Evolutionary conservation across 2,888 invertebrate genomes (phyloP).

Genomic region (Didymodactylos carnosus): DNA sequence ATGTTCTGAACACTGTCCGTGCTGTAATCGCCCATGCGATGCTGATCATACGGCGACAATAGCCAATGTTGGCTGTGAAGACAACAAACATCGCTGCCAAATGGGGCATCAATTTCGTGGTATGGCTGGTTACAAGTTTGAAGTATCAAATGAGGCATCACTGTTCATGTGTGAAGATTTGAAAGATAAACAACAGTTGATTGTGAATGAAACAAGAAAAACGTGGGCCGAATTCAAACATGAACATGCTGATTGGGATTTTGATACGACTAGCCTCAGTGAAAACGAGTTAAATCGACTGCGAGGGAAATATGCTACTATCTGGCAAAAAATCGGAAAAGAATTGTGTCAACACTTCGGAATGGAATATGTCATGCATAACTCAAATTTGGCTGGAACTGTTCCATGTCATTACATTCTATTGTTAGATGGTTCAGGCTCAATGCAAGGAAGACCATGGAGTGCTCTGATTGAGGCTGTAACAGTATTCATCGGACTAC

Average conservation of each 20-base stretch:
- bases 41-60: background rate
- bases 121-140: background rate
- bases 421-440: background rate
- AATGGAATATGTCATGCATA: background rate
- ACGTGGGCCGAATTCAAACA: background rate
- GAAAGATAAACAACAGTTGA: background rate
- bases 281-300: background rate
- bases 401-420: background rate
- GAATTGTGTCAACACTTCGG: background rate
- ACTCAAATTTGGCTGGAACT: background rate
- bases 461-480: background rate
- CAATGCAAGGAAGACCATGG: background rate
- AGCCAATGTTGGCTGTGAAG: background rate
- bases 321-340: background rate
- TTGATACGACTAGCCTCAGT: background rate
- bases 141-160: background rate
- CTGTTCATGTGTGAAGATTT: background rate
- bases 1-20: background rate
- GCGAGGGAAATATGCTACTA: background rate
- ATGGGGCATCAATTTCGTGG: background rate
- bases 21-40: background rate
- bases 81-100: background rate
- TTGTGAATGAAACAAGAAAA: background rate
- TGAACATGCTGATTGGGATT: background rate
- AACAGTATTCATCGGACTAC: background rate